A percentile compares a stretch with the other conserved stretches of the same genome.
These are phyloP conservation scores for Micropoecilia bifurca DNA, from an alignment of 2,797 vertebrate genomes.

Conservation along the genomic window DNA sequence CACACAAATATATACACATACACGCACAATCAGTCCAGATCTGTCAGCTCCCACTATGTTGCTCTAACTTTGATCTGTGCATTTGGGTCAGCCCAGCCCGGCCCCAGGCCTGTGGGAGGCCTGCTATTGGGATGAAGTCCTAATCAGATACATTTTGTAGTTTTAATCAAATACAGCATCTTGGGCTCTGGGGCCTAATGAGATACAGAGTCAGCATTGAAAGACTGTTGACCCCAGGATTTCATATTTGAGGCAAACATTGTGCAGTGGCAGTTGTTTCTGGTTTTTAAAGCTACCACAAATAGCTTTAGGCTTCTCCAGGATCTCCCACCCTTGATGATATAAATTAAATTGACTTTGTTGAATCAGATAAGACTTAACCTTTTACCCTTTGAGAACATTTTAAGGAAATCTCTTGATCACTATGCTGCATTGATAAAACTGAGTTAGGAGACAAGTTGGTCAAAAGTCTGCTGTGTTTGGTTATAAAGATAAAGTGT, in stretches of 20 bases:
- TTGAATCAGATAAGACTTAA: slow-evolving; percentile 38
- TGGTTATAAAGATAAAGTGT: neutral
- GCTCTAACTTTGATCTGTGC: slow-evolving; percentile 66
- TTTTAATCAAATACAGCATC: slow-evolving; percentile 72
- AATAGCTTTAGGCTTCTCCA: slow-evolving; percentile 44
- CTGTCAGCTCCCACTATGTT: slow-evolving; percentile 32
- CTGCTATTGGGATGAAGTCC: slow-evolving; percentile 63
- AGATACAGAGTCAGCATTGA: slow-evolving; percentile 63
- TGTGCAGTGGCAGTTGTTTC: slow-evolving; percentile 47
- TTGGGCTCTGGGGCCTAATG: slow-evolving; percentile 59
- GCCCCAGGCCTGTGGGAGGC: slow-evolving; percentile 57
- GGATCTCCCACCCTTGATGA: slow-evolving; percentile 68
- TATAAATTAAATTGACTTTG: slow-evolving; percentile 64
- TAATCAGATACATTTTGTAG: slow-evolving; percentile 74
- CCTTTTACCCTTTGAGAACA: slow-evolving; percentile 20
- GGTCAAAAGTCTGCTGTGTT: slow-evolving; percentile 3
- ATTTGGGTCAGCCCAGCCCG: slow-evolving; percentile 49
- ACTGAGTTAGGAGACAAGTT: slow-evolving; percentile 33
- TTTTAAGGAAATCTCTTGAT: slow-evolving; percentile 14
- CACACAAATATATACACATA: slow-evolving; percentile 19
- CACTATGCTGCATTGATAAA: slow-evolving; percentile 25
- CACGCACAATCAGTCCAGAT: slow-evolving; percentile 25
- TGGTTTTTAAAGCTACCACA: slow-evolving; percentile 64
- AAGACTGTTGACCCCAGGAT: slow-evolving; percentile 47
- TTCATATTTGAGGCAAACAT: slow-evolving; percentile 45